Evolutionary conservation across 2,888 invertebrate species (phyloP).

Genomic region (Thereva nobilitata): DNA sequence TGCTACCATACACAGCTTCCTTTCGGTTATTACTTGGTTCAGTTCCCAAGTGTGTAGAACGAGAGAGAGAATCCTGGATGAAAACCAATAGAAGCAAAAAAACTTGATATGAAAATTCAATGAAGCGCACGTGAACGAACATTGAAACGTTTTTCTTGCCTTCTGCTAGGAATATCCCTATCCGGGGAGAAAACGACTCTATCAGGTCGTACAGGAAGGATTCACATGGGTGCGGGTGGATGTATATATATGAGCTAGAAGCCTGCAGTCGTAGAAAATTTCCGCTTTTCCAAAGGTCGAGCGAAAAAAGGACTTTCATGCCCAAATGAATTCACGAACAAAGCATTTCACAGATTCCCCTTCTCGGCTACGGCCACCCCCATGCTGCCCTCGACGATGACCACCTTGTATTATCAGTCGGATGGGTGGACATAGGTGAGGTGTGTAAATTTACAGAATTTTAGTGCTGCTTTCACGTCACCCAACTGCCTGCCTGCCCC

Average conservation of each 20-base stretch:
- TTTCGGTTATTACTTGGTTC: conserved; percentile 26
- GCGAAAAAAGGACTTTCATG: conserved; percentile 31
- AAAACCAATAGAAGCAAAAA: conserved; percentile 15
- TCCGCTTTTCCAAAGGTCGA: conserved; percentile 17
- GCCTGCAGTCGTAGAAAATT: conserved; percentile 17
- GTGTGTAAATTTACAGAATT: background rate
- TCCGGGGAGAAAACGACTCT: background rate
- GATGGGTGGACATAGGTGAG: background rate
- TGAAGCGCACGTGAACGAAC: conserved; percentile 35
- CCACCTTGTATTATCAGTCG: conserved; percentile 2
- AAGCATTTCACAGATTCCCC: conserved; percentile 21
- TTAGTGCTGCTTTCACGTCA: conserved; percentile 4
- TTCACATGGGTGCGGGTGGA: conserved; percentile 8
- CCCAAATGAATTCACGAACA: conserved; percentile 26
- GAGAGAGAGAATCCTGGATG: conserved; percentile 12
- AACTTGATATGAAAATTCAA: conserved; percentile 37
- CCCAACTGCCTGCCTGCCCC: background rate
- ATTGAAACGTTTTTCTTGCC: conserved; percentile 31
- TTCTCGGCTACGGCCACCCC: conserved; percentile 9
- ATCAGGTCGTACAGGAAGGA: background rate
- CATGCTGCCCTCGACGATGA: background rate
- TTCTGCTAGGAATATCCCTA: background rate
- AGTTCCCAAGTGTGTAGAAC: conserved; percentile 9
- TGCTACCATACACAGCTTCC: conserved; percentile 24
- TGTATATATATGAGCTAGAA: conserved; percentile 11